Conservation (phyloP, 2,797 vertebrate genomes). For the Garrulus glandarius region DNA sequence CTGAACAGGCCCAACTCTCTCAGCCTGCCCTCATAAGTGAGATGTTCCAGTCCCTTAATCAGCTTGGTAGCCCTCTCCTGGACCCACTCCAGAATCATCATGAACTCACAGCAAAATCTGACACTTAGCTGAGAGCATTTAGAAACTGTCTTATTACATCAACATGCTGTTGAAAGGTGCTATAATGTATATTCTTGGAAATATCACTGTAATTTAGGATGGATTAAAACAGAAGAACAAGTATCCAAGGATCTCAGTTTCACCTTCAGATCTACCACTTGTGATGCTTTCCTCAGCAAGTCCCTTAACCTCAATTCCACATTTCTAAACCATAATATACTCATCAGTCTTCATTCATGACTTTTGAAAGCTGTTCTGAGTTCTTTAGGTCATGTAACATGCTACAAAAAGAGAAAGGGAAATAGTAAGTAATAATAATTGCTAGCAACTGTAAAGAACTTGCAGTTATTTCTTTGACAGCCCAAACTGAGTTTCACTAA, state of each 20-base stretch:
- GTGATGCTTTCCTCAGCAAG: neutral
- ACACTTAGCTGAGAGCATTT: neutral
- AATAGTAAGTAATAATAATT: neutral
- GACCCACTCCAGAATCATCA: neutral
- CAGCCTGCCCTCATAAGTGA: accelerated
- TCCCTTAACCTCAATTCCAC: neutral
- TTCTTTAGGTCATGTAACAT: neutral
- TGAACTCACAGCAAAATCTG: neutral
- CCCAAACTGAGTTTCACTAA: neutral
- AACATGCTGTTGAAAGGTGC: neutral
- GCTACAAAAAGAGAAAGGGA: neutral
- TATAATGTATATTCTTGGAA: neutral
- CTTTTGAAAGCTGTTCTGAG: neutral
- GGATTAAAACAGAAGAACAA: neutral
- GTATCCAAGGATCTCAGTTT: neutral
- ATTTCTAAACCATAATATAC: neutral
- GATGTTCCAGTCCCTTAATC: neutral
- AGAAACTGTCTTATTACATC: neutral
- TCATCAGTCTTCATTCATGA: neutral
- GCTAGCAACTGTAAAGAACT: neutral
- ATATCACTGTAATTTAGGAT: neutral
- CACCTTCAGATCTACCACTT: neutral
- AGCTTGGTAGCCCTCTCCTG: neutral
- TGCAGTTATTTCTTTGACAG: neutral
- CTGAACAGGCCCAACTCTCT: neutral